phyloP scores from a whole-genome alignment of 2,888 invertebrate species.

The Pegoplata infirma region DNA sequence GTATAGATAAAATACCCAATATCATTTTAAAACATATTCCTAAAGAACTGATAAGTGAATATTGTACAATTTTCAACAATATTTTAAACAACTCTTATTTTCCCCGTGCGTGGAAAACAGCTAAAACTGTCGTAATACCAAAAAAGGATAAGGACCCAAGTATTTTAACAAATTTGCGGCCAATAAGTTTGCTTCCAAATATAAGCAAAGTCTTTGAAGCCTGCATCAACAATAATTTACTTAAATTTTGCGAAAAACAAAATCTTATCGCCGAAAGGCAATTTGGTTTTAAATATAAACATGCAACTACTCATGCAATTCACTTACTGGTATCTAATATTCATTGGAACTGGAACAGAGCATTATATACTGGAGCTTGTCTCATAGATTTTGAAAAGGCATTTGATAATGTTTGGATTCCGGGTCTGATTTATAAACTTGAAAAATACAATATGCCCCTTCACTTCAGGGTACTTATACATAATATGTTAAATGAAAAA shows the following conservation, averaged over 20 bases:
- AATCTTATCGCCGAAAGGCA: no score
- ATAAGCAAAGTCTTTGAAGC: background rate
- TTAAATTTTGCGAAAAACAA: slow-evolving; percentile 13
- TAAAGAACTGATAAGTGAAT: background rate
- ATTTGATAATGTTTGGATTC: no score
- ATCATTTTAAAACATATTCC: slow-evolving; percentile 21
- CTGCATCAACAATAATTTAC: slow-evolving; percentile 9
- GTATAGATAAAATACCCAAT: slow-evolving; percentile 11
- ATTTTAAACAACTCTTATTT: slow-evolving; percentile 26
- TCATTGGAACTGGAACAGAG: no score
- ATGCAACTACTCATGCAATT: no score
- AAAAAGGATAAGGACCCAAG: slow-evolving; percentile 3
- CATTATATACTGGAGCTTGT: no score
- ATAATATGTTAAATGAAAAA: slow-evolving; percentile 5
- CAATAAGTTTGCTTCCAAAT: slow-evolving; percentile 16
- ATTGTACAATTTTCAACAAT: slow-evolving; percentile 11
- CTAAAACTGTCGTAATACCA: slow-evolving; percentile 28
- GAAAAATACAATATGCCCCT: background rate
- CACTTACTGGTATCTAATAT: no score
- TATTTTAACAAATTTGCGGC: background rate
- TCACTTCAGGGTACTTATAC: background rate
- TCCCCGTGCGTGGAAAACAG: slow-evolving; percentile 16
- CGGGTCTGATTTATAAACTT: slow-evolving; percentile 9
- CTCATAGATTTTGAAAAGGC: no score
- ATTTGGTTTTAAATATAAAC: no score